These are phyloP conservation scores for Heteractis magnifica DNA, from an alignment of 92 coral and sea anemone species.

Conservation along the genomic window DNA sequence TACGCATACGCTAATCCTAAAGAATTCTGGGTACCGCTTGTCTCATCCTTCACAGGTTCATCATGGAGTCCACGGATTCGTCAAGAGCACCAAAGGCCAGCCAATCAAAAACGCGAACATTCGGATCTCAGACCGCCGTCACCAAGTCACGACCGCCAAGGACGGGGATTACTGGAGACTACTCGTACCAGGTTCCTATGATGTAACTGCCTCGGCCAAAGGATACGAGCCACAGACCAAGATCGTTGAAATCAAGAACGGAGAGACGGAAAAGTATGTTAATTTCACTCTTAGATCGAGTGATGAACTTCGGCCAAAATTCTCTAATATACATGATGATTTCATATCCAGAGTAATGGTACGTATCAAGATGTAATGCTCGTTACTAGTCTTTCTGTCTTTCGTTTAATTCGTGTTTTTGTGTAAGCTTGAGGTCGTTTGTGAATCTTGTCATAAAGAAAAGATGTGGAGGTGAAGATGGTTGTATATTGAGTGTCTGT, in stretches of 20 bases:
- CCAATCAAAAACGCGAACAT: slow-evolving; percentile 75
- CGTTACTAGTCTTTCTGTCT: not conserved
- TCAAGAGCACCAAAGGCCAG: slow-evolving; percentile 69
- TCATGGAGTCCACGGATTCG: slow-evolving; percentile 90
- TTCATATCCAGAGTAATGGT: slow-evolving; percentile 63
- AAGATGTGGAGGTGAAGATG: too few relatives aligned
- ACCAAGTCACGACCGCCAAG: slow-evolving; percentile 88
- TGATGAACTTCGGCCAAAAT: slow-evolving; percentile 46
- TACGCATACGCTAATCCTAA: too few relatives aligned
- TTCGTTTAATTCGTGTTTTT: not conserved
- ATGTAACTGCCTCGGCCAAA: slow-evolving; percentile 76
- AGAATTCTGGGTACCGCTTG: too few relatives aligned
- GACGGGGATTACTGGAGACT: slow-evolving; percentile 99
- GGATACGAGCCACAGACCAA: slow-evolving; percentile 88
- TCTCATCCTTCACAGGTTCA: slow-evolving; percentile 66
- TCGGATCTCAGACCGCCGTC: slow-evolving; percentile 94
- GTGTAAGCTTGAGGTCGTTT: not conserved
- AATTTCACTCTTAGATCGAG: slow-evolving; percentile 76
- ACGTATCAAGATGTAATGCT: not conserved
- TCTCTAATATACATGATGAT: slow-evolving; percentile 53
- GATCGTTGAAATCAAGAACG: slow-evolving; percentile 67
- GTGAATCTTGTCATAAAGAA: not conserved
- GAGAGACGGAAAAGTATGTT: slow-evolving; percentile 48
- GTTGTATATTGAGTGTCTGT: not conserved
- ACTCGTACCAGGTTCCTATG: slow-evolving; percentile 99